Evolutionary conservation across 2,797 vertebrate species (phyloP), one percentile per base, ranked within the genome.

Genomic region (Anguilla marmorata): DNA sequence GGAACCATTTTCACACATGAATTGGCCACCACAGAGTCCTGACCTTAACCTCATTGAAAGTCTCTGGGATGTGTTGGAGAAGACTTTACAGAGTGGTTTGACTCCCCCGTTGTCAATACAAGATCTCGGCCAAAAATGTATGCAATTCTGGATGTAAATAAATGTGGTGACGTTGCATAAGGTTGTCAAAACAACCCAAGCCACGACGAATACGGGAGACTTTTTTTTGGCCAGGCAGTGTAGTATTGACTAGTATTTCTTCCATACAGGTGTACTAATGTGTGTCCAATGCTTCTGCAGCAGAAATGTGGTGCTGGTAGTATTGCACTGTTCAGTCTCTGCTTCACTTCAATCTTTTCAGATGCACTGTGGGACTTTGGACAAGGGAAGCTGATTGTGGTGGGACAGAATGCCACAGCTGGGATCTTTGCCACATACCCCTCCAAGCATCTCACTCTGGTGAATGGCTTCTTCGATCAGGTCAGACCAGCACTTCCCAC

Each of bases 361-460:
- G 96, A 97, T 95, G 97, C 97, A 74, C 95, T 97, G 50, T 96
- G 93, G 96, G 94, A 90, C 85, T 97, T 95, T 82, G 95, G 87
- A 33, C 91, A 91, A 0, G 92, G 95, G 45, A 88, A 92, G 24
- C 93, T 98, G 24, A 19, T 88, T 0, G 96, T 97, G 21, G 54
- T 88, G 0, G 97, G 97, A 24, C n/a, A 87, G 3, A 98, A 98
- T 12, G 94, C 93, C 90, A 98, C 97, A 0, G 97, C 97, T 5
- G 96, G 96, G n/a, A 98, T 98, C 89, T 99, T 98, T 91, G 96
- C 97, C 56, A 98, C 97, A 0, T 98, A 97, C 85, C 97, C 97
- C 0, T 97, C 97, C 45, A 92, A 96, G n/a, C 96, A 97, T 90
- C 94, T 98, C 92, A 94, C 94, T 1, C 85, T 95, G 83, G 84